Percentiles rank a stretch among this genome's conserved stretches.
Conservation (phyloP, 2,888 invertebrate species). For the Drosophila birchii region DNA sequence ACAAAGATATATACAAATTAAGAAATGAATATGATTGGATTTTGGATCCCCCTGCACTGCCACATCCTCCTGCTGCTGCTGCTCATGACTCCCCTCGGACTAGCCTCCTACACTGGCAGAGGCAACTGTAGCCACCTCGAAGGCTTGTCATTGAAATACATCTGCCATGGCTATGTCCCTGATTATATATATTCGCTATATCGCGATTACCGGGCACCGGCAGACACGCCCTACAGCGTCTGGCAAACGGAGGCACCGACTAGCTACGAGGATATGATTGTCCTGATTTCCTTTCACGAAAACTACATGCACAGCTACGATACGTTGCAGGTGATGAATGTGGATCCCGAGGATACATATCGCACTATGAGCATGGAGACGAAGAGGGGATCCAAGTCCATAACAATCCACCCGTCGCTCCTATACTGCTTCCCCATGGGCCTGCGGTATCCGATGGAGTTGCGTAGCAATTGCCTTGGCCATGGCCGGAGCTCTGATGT, state of each 20-base stretch:
- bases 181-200: not conserved
- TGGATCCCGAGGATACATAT: fast-evolving
- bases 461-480: not conserved
- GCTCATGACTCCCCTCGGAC: not conserved
- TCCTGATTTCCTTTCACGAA: not conserved
- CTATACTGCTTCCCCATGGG: not conserved
- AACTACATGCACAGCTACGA: not conserved
- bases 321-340: fast-evolving
- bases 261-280: not conserved
- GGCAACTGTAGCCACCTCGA: not conserved
- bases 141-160: not conserved
- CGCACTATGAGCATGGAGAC: not conserved
- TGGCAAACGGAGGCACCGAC: not conserved
- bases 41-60: not conserved
- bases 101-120: not conserved
- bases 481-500: not conserved
- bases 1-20: not conserved
- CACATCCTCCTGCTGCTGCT: not conserved
- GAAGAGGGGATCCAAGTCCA: fast-evolving
- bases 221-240: not conserved
- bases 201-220: not conserved
- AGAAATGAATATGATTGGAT: not conserved
- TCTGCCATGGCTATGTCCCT: not conserved
- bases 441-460: slow-evolving; percentile 8
- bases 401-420: not conserved